phyloP scores from a whole-genome alignment of 2,888 invertebrate species.

The Ptychoptera contaminata region DNA sequence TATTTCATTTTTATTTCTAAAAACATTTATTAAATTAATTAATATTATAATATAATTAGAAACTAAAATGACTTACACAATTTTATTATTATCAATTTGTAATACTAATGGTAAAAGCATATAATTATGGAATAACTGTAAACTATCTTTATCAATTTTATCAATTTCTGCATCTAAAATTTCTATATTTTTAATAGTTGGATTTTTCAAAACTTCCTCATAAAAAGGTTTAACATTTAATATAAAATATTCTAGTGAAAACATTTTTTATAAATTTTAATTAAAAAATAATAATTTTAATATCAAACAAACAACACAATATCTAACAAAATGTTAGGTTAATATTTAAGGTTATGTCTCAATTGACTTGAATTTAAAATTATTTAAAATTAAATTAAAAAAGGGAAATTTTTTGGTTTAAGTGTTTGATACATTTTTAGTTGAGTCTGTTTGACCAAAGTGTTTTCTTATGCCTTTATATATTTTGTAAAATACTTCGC shows the following conservation, averaged over 20 bases:
- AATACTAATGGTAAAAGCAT: slow-evolving; percentile 23
- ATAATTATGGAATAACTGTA: slow-evolving; percentile 23
- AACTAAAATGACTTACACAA: slow-evolving; percentile 15
- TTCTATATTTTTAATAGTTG: slow-evolving; percentile 17
- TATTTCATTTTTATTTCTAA: slow-evolving; percentile 22
- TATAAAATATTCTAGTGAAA: slow-evolving; percentile 14
- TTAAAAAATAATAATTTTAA: too few relatives aligned
- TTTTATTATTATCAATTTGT: slow-evolving; percentile 21
- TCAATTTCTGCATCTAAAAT: slow-evolving; percentile 18
- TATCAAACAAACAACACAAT: too few relatives aligned
- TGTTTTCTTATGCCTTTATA: too few relatives aligned
- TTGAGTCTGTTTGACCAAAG: too few relatives aligned
- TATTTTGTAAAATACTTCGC: slow-evolving; percentile 8
- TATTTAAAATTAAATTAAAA: too few relatives aligned
- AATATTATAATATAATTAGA: not conserved
- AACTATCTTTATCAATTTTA: slow-evolving; percentile 18
- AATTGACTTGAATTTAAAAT: too few relatives aligned
- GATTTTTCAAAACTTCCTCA: slow-evolving; percentile 20
- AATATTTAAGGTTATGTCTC: too few relatives aligned
- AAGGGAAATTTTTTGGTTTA: too few relatives aligned
- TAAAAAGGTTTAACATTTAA: slow-evolving; percentile 22
- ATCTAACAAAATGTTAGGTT: too few relatives aligned
- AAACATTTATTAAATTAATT: slow-evolving; percentile 4
- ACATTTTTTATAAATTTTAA: not conserved
- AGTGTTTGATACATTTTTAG: too few relatives aligned